Conservation (phyloP, 2,888 invertebrate genomes). For the Drosophila fungiperda region DNA sequence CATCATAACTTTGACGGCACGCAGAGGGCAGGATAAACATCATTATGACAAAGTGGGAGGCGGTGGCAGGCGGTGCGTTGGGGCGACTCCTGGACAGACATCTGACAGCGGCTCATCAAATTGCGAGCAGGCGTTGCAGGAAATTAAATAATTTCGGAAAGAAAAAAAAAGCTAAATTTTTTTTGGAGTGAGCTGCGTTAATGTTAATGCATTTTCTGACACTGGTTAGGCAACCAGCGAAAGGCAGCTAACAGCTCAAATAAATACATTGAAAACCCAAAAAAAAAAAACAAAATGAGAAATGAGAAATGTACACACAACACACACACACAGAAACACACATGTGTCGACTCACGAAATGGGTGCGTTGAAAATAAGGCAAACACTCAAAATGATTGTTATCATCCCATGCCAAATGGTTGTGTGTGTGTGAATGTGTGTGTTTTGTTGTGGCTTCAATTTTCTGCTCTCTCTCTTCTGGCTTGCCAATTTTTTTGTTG, state of each 20-base stretch:
- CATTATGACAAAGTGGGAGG: conserved; percentile 9
- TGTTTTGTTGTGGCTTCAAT: conserved; percentile 16
- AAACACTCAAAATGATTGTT: conserved; percentile 80
- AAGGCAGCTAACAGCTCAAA: conserved; percentile 13
- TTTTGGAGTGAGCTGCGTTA: conserved; percentile 48
- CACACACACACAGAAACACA: conserved; percentile 13
- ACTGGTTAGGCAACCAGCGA: conserved; percentile 17
- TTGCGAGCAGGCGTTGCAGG: conserved; percentile 76
- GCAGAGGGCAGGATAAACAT: conserved; percentile 50
- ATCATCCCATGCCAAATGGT: conserved; percentile 51
- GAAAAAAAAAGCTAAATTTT: conserved; percentile 10
- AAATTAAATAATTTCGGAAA: conserved; percentile 75
- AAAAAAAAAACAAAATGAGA: conserved; percentile 22
- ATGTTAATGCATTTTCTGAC: conserved; percentile 72
- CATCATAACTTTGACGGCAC: conserved; percentile 50
- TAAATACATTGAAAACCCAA: conserved; percentile 21
- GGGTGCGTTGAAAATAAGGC: conserved; percentile 65
- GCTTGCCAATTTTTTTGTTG: conserved; percentile 54
- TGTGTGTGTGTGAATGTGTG: conserved; percentile 33
- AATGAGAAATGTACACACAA: conserved; percentile 37
- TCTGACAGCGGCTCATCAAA: conserved; percentile 75
- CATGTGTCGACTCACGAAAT: conserved; percentile 24
- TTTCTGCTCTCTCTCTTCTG: conserved; percentile 7
- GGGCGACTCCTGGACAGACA: conserved; percentile 25
- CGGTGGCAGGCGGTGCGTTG: neutral